phyloP scores from a whole-genome alignment of 2,113 vertebrate genomes.

The Craseonycteris thonglongyai region DNA sequence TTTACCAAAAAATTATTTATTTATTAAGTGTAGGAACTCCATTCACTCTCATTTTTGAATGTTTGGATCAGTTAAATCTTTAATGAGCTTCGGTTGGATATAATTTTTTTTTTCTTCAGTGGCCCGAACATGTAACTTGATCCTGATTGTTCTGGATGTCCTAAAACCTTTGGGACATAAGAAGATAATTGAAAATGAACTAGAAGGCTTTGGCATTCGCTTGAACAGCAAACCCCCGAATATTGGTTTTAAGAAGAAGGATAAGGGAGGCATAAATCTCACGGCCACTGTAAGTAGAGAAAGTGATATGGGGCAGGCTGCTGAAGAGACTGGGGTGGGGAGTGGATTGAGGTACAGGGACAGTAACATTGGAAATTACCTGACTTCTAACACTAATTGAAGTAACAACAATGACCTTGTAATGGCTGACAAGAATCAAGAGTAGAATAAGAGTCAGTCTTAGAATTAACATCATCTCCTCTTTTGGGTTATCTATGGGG shows the following conservation, averaged over 20 bases:
- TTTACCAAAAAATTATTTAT: background rate
- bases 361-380: background rate
- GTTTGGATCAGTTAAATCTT: conserved; percentile 23
- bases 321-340: background rate
- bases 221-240: conserved; percentile 97
- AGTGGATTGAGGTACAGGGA: background rate
- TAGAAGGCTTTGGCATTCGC: conserved; percentile 98
- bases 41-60: background rate
- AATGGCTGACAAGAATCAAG: background rate
- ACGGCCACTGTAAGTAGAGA: conserved; percentile 90
- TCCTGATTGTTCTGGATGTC: conserved; percentile 97
- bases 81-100: background rate
- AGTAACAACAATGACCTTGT: background rate
- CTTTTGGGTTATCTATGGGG: background rate
- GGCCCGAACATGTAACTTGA: conserved; percentile 98
- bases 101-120: conserved; percentile 77
- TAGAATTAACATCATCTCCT: background rate
- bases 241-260: conserved; percentile 98
- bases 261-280: conserved; percentile 99
- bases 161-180: conserved; percentile 97
- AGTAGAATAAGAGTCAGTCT: background rate
- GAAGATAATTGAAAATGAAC: conserved; percentile 96
- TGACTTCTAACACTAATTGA: background rate
- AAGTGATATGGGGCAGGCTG: background rate
- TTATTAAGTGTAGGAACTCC: background rate